phyloP scores from a whole-genome alignment of 1,140 invertebrate species.

The Carposina sasakii region DNA sequence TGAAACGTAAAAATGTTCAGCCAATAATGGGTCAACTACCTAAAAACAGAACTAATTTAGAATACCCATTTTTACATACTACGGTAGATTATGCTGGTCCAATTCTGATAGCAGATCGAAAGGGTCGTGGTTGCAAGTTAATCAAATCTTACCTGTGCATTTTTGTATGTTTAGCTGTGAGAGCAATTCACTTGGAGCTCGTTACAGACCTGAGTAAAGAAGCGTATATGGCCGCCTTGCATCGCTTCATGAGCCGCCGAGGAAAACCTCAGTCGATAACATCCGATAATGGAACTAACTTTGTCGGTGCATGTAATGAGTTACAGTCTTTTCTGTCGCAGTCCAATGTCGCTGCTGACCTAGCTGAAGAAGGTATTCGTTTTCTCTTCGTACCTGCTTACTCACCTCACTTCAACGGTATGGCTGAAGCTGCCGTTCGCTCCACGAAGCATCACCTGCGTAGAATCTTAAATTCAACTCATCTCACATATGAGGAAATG shows the following conservation, averaged over 20 bases:
- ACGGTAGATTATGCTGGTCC: constrained; percentile 22
- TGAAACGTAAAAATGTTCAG: constrained; percentile 13
- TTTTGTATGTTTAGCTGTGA: constrained; percentile 28
- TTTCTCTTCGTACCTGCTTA: constrained; percentile 8
- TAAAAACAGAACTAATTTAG: constrained; percentile 10
- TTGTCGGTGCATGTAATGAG: constrained; percentile 21
- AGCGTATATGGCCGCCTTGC: constrained; percentile 24
- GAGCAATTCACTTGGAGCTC: constrained; percentile 38
- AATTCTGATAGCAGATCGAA: constrained; percentile 22
- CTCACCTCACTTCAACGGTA: constrained; percentile 2
- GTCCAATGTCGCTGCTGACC: constrained; percentile 8
- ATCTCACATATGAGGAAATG: constrained; percentile 43
- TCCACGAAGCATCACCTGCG: constrained; percentile 10
- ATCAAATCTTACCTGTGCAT: constrained; percentile 27
- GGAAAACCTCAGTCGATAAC: constrained; percentile 21
- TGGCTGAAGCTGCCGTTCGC: constrained; percentile 4
- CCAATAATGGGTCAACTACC: constrained; percentile 24
- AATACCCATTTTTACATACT: constrained; percentile 21
- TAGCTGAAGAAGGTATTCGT: constrained; percentile 15
- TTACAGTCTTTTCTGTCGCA: constrained; percentile 11
- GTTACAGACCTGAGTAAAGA: constrained; percentile 29
- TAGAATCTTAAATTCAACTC: constrained; percentile 14
- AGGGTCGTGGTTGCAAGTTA: constrained; percentile 21
- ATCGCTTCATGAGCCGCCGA: constrained; percentile 24
- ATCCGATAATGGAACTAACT: constrained; percentile 26